Conservation (phyloP, 2,888 invertebrate species). For the Lepeophtheirus nordmannii region DNA sequence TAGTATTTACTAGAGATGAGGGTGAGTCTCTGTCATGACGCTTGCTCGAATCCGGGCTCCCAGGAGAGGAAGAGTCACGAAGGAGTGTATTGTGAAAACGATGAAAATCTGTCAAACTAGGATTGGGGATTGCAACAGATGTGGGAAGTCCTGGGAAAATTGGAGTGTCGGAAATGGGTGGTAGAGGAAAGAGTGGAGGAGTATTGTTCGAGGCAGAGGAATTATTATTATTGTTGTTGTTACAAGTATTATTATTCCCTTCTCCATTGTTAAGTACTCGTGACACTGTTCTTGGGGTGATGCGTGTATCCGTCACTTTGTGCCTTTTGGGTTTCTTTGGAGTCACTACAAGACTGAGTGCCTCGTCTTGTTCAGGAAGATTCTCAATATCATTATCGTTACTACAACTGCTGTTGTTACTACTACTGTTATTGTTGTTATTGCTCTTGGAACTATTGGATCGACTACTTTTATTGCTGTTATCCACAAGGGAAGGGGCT, state of each 20-base stretch:
- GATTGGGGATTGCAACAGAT: slow-evolving; percentile 89
- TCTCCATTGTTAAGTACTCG: slow-evolving; percentile 44
- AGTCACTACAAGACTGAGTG: slow-evolving; percentile 80
- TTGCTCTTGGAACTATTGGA: slow-evolving; percentile 1
- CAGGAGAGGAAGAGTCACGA: slow-evolving; percentile 67
- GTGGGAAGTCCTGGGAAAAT: slow-evolving; percentile 40
- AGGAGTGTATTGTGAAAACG: slow-evolving; percentile 49
- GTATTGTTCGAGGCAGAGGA: slow-evolving; percentile 15
- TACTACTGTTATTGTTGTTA: not conserved
- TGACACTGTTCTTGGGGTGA: slow-evolving; percentile 76
- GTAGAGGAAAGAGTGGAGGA: slow-evolving; percentile 30
- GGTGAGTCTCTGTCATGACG: slow-evolving; percentile 29
- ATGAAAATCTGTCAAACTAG: slow-evolving; percentile 82
- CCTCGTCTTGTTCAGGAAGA: slow-evolving; percentile 53
- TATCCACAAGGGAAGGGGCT: slow-evolving; percentile 1
- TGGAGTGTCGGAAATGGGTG: slow-evolving; percentile 29
- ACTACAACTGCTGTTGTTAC: not conserved
- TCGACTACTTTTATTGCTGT: not conserved
- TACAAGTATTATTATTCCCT: no score
- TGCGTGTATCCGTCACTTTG: slow-evolving; percentile 83
- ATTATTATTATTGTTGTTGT: not conserved
- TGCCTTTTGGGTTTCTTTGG: slow-evolving; percentile 82
- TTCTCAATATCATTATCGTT: slow-evolving; percentile 35
- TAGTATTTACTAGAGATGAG: slow-evolving; percentile 24
- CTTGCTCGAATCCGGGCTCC: slow-evolving; percentile 41